Evolutionary conservation across 2,113 vertebrate species (phyloP).

Genomic region (Nothobranchius furzeri): DNA sequence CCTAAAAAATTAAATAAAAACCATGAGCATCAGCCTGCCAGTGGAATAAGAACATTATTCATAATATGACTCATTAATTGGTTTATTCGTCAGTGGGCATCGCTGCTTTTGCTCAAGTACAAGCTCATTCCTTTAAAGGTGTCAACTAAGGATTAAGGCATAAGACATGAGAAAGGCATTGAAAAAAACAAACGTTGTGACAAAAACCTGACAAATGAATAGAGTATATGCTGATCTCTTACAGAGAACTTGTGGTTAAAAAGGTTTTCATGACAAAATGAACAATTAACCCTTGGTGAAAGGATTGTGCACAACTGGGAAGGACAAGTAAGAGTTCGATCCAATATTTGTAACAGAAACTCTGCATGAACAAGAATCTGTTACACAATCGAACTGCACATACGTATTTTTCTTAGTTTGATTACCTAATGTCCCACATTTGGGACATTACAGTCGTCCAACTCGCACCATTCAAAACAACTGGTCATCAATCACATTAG

Average conservation of each 20-base stretch:
- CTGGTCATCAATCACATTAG: no score
- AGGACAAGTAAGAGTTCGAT: no score
- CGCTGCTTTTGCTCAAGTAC: conserved; percentile 10
- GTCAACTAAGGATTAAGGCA: conserved; percentile 17
- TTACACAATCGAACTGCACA: no score
- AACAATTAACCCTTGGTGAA: no score
- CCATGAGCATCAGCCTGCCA: conserved; percentile 12
- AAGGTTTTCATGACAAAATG: no score
- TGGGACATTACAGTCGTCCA: no score
- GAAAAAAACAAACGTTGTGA: background rate
- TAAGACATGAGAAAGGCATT: conserved; percentile 7
- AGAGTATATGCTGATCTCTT: no score
- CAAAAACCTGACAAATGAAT: no score
- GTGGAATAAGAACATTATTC: conserved; percentile 33
- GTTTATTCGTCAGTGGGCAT: conserved; percentile 17
- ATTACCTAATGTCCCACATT: no score
- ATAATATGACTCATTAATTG: conserved; percentile 46
- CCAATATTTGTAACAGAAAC: background rate
- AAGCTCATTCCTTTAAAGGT: conserved; percentile 22
- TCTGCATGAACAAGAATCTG: background rate
- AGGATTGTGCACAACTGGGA: background rate
- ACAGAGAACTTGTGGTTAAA: no score
- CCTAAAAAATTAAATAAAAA: conserved; percentile 2
- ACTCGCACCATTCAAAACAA: no score
- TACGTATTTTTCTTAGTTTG: no score